phyloP scores from a whole-genome alignment of 2,797 vertebrate species.

The Ataeniobius toweri region DNA sequence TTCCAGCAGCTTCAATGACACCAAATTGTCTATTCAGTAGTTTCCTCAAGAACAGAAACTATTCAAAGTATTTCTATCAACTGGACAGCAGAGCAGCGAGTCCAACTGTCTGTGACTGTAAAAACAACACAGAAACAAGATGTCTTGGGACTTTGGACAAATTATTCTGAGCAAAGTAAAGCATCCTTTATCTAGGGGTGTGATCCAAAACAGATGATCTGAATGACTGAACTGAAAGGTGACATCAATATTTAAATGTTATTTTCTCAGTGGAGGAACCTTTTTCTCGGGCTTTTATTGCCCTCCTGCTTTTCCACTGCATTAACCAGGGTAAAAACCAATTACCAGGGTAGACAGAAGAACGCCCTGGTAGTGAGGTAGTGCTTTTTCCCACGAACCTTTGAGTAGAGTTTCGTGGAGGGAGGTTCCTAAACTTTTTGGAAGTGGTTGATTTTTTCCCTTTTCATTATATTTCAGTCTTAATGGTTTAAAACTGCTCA shows the following conservation, averaged over 20 bases:
- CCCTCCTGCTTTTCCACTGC: background rate
- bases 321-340: background rate
- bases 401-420: background rate
- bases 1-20: conserved; percentile 68
- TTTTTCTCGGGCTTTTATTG: background rate
- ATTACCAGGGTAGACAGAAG: background rate
- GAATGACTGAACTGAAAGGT: background rate
- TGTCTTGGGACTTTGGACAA: conserved; percentile 16
- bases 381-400: background rate
- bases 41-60: conserved; percentile 68
- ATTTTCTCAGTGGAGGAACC: conserved; percentile 1
- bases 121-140: conserved; percentile 43
- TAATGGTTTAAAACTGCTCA: background rate
- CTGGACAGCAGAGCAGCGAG: conserved; percentile 50
- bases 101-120: conserved; percentile 56
- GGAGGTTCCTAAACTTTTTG: background rate
- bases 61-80: conserved; percentile 64
- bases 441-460: too few relatives aligned
- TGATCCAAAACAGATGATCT: background rate
- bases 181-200: conserved; percentile 7
- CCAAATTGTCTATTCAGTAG: conserved; percentile 77
- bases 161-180: conserved; percentile 19
- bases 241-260: background rate
- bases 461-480: background rate
- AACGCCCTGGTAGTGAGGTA: background rate